Evolutionary conservation across 2,113 vertebrate species (phyloP), one percentile per base, ranked within the genome.

Genomic region (Panthera uncia): DNA sequence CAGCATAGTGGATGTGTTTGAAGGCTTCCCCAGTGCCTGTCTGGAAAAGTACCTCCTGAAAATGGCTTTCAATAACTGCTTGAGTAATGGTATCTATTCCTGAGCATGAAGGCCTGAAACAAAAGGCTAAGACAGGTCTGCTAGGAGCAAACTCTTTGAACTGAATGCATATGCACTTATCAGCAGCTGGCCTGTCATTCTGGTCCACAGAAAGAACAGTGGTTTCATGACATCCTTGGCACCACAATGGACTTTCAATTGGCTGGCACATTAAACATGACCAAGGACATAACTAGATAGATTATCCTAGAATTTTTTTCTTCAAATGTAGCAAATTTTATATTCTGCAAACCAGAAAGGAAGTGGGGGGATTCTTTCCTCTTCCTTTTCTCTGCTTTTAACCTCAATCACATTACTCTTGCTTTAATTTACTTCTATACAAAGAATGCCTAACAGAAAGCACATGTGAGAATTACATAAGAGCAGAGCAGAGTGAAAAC

Each of bases 361-460:
- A 96, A 88, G 52, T 71, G 19, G 31, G 66, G 36, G 19, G 29
- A 96, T 94, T 93, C 19, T 92, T 95, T 71, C 57, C 36, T 94
- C 25, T 97, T 90, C 52, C 66, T 95, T 95, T 90, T 63, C 65
- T 94, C 94, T 96, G 41, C 45, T 81, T 61, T 81, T 95, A 57
- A 84, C 63, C 21, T 95, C 71, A 68, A 36, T 79, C 61, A 95
- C 8, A 57, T 71, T 61, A 84, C 38, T 66, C 23, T 84, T 66
- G 41, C 65, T 93, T 91, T 95, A 89, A 69, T 66, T 95, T 97
- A 38, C 73, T 95, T 88, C 73, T 83, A 27, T 79, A 89, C 66
- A 66, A 38, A 84, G 74, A 96, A 81, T 1, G 14, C 4, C 29
- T 92, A 90, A 90, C 7, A 83, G 74, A 95, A 97, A 96, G 29